Percentiles rank a stretch among this genome's conserved stretches.
These are phyloP conservation scores for Apodemia mormo DNA, from an alignment of 2,888 invertebrate species.

Conservation along the genomic window DNA sequence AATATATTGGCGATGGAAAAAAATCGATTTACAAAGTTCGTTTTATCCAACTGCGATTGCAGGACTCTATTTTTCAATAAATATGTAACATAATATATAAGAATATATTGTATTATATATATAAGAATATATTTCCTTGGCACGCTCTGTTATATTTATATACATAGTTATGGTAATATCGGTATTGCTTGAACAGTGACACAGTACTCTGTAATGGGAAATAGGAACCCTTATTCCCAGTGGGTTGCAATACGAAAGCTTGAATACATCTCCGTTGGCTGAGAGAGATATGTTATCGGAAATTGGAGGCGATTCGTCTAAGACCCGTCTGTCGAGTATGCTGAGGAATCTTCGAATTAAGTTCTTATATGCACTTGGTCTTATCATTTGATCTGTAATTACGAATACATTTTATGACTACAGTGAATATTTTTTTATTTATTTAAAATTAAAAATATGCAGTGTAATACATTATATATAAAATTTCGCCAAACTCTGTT, in stretches of 20 bases:
- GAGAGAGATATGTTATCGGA: conserved; percentile 14
- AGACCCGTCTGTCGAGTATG: neutral
- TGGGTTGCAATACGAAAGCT: neutral
- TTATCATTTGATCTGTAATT: neutral
- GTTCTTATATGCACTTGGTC: neutral
- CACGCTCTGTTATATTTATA: too few relatives aligned
- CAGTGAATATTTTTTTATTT: too few relatives aligned
- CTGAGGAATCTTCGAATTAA: neutral
- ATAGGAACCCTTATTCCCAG: neutral
- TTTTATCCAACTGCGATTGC: too few relatives aligned
- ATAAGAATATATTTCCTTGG: too few relatives aligned
- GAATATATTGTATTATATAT: too few relatives aligned
- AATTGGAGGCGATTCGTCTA: conserved; percentile 2
- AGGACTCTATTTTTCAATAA: too few relatives aligned
- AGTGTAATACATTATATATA: too few relatives aligned
- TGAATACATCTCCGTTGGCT: conserved; percentile 11
- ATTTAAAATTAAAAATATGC: too few relatives aligned
- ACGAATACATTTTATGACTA: neutral
- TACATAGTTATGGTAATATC: neutral
- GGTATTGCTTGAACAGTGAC: neutral
- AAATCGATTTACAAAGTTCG: too few relatives aligned
- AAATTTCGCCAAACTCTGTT: too few relatives aligned
- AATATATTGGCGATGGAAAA: too few relatives aligned
- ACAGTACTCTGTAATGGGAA: neutral
- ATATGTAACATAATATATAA: too few relatives aligned